Base-by-base conservation (phyloP, 2,797 vertebrate species). In the Crocidura indochinensis region DNA sequence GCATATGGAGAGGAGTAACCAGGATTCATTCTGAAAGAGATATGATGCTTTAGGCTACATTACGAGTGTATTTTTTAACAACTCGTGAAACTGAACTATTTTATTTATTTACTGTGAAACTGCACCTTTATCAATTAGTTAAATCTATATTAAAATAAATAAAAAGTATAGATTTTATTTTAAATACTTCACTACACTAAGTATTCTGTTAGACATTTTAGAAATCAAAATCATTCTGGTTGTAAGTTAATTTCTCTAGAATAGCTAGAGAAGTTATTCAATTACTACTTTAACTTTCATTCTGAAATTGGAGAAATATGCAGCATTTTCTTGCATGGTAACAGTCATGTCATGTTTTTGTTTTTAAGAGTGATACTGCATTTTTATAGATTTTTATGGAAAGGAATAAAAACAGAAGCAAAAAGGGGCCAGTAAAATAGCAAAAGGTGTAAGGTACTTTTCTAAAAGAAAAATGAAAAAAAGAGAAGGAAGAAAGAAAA, bases 341-440 rank as follows among this genome's bases (percentile, higher is more conserved):
- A 44, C 19, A 19, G 14, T 14, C 1, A 20, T 29, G 56, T 67
- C 46, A 14, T 67, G 75, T 46, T 19, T 60, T 10, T 0, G 38
- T 38, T 89, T 72, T 89, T 75, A 29, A 47, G 46, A 67, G 24
- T 46, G 60, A 67, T 17, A n/a, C 38, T 82, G 87, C 24, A 82
- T 29, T 75, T 72, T 82, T 51, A 46, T 56, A 6, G 2, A 12
- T 24, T 46, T 20, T 53, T 44, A 29, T 67, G 17, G 19, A 26
- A 65, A 67, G 69, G 65, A 65, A 51, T 6, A n/a, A 62, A 20
- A 62, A 62, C 14, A 62, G 60, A 22, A 20, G 17, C 19, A 62
- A 38, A 38, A 5, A 38, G 38, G 38, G 38, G 5, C 38, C 2
- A 38, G 38, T 38, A 38, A 38, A 38, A 38, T 38, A 38, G 38